Evolutionary conservation across 2,797 vertebrate genomes (phyloP), one percentile per base, ranked within the genome.

Genomic region (Typhlichthys eigenmanni): DNA sequence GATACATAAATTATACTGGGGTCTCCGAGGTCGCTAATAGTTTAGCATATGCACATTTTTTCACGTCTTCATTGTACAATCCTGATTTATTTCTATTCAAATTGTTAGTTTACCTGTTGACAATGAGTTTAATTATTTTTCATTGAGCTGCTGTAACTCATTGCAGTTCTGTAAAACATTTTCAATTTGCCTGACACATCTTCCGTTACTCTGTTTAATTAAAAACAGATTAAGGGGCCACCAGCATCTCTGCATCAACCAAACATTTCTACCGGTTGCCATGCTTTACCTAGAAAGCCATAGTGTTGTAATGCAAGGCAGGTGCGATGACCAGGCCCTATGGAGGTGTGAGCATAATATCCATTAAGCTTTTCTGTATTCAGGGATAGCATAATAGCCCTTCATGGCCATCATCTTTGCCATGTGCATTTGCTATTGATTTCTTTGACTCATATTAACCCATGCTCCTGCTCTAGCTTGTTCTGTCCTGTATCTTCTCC

Each of bases 341-440:
- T 29, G 24, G 24, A 29, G 24, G 24, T 29, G 24, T 29, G 24
- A 43, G 38, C 38, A 43, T 43, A 9, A 10, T 43, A 43, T 9
- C 7, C 60, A 29, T 56, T 7, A 24, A 49, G 43, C 9, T 46
- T 24, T 38, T 19, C 50, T 17, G 11, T 66, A 4, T 4, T 48
- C 49, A 13, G 13, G 34, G 5, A 45, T 24, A 45, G 14, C 17
- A 34, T 32, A 55, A 58, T 19, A 58, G 13, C 34, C 10, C 32
- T 16, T 47, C 10, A 60, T 72, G 32, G 12, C 56, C n/a, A 53
- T 1, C 55, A 55, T 76, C 62, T 66, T 48, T 24, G 63, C 58
- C 61, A 51, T 54, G 13, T 64, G 59, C 51, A 19, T 62, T 38
- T 53, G 54, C 60, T 53, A 57, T 67, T 58, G 73, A 78, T 72